Conservation (phyloP, 1,140 invertebrate species). For the Dendroctonus ponderosae region DNA sequence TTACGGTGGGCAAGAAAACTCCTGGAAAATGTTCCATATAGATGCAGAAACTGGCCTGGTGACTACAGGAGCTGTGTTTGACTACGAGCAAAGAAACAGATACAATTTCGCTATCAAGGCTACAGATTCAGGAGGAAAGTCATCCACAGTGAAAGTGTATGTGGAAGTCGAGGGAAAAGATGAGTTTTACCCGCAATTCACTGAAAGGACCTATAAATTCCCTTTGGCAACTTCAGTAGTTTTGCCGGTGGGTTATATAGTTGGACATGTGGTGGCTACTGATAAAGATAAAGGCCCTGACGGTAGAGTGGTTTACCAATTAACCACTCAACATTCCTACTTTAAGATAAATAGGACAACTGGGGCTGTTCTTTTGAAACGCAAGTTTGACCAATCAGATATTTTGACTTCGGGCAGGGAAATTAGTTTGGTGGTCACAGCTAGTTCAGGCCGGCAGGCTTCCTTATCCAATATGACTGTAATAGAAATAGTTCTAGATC, state of each 20-base stretch:
- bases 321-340: constrained; percentile 78
- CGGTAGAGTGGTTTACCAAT: constrained; percentile 85
- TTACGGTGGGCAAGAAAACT: constrained; percentile 70
- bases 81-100: constrained; percentile 79
- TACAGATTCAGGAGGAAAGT: constrained; percentile 78
- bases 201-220: constrained; percentile 84
- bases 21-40: constrained; percentile 79
- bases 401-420: constrained; percentile 65
- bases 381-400: constrained; percentile 66
- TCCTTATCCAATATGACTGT: constrained; percentile 83
- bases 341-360: constrained; percentile 91
- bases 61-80: constrained; percentile 76
- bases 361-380: constrained; percentile 80
- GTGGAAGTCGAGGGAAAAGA: constrained; percentile 88
- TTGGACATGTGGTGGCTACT: constrained; percentile 84
- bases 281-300: constrained; percentile 90
- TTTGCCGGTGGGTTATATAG: constrained; percentile 70
- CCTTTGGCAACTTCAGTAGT: constrained; percentile 65
- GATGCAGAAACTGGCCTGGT: constrained; percentile 73
- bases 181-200: constrained; percentile 90
- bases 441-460: constrained; percentile 82
- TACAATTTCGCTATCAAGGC: constrained; percentile 83
- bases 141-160: constrained; percentile 72
- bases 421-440: constrained; percentile 77
- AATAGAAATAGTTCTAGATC: constrained; percentile 80